Conservation (phyloP, 2,888 invertebrate genomes). For the Parascotia fuliginaria region DNA sequence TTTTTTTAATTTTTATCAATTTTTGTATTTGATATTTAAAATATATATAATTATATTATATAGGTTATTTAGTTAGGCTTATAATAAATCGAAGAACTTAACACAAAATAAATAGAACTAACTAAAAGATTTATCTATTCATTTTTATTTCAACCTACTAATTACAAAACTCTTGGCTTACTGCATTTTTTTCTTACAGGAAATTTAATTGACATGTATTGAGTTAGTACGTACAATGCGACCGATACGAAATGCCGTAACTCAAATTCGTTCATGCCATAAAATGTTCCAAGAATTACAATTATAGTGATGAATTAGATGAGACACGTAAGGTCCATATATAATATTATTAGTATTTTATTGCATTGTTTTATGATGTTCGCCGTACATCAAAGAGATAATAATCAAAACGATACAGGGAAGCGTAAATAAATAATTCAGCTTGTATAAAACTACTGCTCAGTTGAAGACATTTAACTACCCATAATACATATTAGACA, state of each 20-base stretch:
- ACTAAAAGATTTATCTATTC: no score
- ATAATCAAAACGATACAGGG: conserved; percentile 18
- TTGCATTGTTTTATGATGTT: conserved; percentile 30
- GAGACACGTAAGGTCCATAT: conserved; percentile 33
- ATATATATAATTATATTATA: no score
- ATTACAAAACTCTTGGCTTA: no score
- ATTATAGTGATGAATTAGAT: conserved; percentile 38
- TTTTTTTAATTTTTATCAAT: no score
- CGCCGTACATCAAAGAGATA: conserved; percentile 38
- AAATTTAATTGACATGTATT: conserved; percentile 40
- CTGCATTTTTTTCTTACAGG: conserved; percentile 17
- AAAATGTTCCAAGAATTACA: conserved; percentile 43
- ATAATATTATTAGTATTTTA: conserved; percentile 44
- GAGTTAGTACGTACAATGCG: conserved; percentile 46
- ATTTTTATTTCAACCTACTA: no score
- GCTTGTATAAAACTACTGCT: conserved; percentile 13
- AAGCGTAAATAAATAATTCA: conserved; percentile 32
- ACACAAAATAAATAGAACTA: no score
- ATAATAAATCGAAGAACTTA: no score
- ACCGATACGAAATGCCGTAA: conserved; percentile 37
- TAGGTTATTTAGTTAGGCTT: no score
- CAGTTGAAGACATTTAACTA: conserved; percentile 16
- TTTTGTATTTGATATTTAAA: no score
- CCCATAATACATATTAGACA: conserved; percentile 5
- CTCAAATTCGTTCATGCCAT: conserved; percentile 42